Evolutionary conservation across 64 coral and sea anemone species (phyloP), one percentile per base, ranked within the genome.

Genomic region (Dendronephthya gigantea): DNA sequence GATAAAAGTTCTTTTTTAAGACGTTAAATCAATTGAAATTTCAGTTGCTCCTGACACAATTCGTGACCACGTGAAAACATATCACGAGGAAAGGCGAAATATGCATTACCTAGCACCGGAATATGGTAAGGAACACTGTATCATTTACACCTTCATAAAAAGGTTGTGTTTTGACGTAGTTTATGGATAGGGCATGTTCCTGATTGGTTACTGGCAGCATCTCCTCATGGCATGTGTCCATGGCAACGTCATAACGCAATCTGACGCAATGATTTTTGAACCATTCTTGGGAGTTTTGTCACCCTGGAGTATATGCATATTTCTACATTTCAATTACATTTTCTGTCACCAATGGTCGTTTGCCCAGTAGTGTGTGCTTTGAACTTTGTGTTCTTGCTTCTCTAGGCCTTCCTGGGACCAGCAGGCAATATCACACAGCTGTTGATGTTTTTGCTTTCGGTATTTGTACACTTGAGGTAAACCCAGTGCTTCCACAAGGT

Each of bases 101-200:
- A 97, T 97, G 94, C 94, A 97, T 43, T 97, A 93, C 16, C 93
- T 97, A 87, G 94, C 94, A 14, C 94, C 94, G 74, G 94, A 97
- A 86, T 97, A 97, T 93, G 94, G 93, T 95, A 68, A 72, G 25
- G 55, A 62, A 62, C 17, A n/a, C 25, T 62, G 25, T 23, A n/a
- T 23, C 8, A 62, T n/a, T n/a, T n/a, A n/a, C n/a, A n/a, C n/a
- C n/a, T n/a, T n/a, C n/a, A n/a, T n/a, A n/a, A n/a, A n/a, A n/a
- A n/a, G n/a, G n/a, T n/a, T n/a, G n/a, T n/a, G n/a, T n/a, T n/a
- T n/a, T n/a, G n/a, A n/a, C n/a, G n/a, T n/a, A n/a, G n/a, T n/a
- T n/a, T n/a, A n/a, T n/a, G n/a, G n/a, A n/a, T n/a, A n/a, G n/a
- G n/a, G n/a, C n/a, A n/a, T n/a, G n/a, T 31, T 82, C 33, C 7